Evolutionary conservation across 1,140 invertebrate species (phyloP), one percentile per base, ranked within the genome.

Genomic region (Trichomalopsis sarcophagae): DNA sequence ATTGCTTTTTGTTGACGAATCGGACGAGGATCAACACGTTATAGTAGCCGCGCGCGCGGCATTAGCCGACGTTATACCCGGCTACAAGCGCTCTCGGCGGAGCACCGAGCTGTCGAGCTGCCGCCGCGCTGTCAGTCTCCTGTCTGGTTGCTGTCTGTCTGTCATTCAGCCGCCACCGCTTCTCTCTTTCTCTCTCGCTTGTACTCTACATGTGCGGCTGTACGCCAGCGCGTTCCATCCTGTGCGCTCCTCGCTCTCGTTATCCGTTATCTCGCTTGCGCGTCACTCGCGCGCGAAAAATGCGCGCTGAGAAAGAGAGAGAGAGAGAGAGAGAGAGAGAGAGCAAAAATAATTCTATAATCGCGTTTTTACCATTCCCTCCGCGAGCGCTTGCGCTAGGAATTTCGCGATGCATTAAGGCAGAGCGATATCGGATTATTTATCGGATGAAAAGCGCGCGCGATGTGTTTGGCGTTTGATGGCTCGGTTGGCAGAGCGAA

Each of bases 91-190:
- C 5, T 69, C 69, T 80, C 17, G 77, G 87, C 86, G 87, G 87
- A 91, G 89, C 89, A 87, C 88, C 86, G 86, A 89, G 88, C 91
- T 92, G 91, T 92, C 91, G 91, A 89, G 88, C 88, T 88, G 89
- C 90, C 89, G 90, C 89, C 89, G 89, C 86, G 88, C 90, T 91
- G 91, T 92, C 91, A 92, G 89, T 91, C 90, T 91, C 88, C 90
- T 91, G 91, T 91, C 91, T 91, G 90, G 90, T 91, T 92, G 89
- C 91, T 92, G 91, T 92, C 91, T 89, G 89, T 89, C 90, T 89
- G 90, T 91, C 91, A 90, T 87, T 92, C 91, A 90, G 84, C 90
- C 87, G 84, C 88, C 40, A 44, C 81, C 87, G 88, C n/a, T 74
- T 75, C 85, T 87, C 86, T 88, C 89, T 88, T 89, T 89, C 88